Evolutionary conservation across 2,888 invertebrate genomes (phyloP).

Genomic region (Cetonia aurata): DNA sequence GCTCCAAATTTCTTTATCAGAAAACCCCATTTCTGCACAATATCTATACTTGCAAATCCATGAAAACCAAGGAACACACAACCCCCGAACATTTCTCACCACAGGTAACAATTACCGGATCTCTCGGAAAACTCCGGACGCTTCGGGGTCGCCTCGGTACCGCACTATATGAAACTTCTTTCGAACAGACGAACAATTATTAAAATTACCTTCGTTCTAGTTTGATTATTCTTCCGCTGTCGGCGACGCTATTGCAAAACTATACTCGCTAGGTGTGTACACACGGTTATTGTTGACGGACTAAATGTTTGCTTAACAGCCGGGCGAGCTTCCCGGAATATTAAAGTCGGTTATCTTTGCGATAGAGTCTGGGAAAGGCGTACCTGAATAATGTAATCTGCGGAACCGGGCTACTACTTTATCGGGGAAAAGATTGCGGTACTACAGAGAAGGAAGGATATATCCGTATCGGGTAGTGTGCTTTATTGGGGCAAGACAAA

Average conservation of each 20-base stretch:
- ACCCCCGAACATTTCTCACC: not conserved
- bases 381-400: slow-evolving; percentile 5
- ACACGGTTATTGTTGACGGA: slow-evolving; percentile 34
- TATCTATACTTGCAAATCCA: too few relatives aligned
- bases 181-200: slow-evolving; percentile 32
- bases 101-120: not conserved
- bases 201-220: slow-evolving; percentile 37
- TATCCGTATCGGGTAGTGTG: too few relatives aligned
- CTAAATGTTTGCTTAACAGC: slow-evolving; percentile 32
- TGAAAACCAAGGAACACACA: too few relatives aligned
- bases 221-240: slow-evolving; percentile 18
- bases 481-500: too few relatives aligned
- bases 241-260: not conserved
- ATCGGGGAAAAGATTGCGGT: too few relatives aligned
- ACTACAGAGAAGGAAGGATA: too few relatives aligned
- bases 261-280: not conserved
- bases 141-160: slow-evolving; percentile 15
- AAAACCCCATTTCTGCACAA: too few relatives aligned
- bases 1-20: too few relatives aligned
- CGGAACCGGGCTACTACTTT: too few relatives aligned
- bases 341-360: slow-evolving; percentile 29
- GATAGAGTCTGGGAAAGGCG: not conserved
- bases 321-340: slow-evolving; percentile 17
- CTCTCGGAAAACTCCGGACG: slow-evolving; percentile 4
- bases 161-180: slow-evolving; percentile 20